A percentile compares a stretch with the other conserved stretches of the same genome.
phyloP scores from a whole-genome alignment of 92 coral and sea anemone species.

The Porites lobata region DNA sequence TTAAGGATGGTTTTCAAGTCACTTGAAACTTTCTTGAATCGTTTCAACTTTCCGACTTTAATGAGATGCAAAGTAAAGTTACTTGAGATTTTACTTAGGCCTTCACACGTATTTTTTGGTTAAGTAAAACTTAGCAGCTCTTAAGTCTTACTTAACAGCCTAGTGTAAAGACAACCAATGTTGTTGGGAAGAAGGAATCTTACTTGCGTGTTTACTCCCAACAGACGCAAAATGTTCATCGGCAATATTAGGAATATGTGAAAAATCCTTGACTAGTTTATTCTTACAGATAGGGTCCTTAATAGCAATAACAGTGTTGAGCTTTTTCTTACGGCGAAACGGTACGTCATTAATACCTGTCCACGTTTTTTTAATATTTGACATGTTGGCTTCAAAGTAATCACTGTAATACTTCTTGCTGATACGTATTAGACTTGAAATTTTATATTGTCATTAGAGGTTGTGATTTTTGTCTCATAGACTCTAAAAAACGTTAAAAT shows the following conservation, averaged over 20 bases:
- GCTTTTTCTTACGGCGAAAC: background rate
- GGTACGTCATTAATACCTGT: background rate
- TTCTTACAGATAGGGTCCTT: background rate
- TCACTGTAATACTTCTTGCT: background rate
- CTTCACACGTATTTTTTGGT: too few species aligned
- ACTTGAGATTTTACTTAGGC: too few species aligned
- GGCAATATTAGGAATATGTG: background rate
- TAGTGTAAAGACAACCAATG: too few species aligned
- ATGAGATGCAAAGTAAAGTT: too few species aligned
- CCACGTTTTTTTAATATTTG: background rate
- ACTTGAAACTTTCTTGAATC: too few species aligned
- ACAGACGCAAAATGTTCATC: background rate
- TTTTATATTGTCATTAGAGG: background rate
- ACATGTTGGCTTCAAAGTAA: background rate
- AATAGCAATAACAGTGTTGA: background rate
- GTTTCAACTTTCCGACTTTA: too few species aligned
- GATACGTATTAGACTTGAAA: background rate
- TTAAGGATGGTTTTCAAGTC: too few species aligned
- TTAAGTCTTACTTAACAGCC: too few species aligned
- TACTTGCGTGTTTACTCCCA: too few species aligned
- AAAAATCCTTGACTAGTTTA: too few species aligned
- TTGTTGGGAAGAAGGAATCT: too few species aligned
- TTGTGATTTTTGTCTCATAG: slow-evolving; percentile 29
- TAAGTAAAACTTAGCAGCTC: too few species aligned
- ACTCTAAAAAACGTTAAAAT: slow-evolving; percentile 10